Conservation (phyloP, 2,888 invertebrate species). For the Auanema freiburgensis region DNA sequence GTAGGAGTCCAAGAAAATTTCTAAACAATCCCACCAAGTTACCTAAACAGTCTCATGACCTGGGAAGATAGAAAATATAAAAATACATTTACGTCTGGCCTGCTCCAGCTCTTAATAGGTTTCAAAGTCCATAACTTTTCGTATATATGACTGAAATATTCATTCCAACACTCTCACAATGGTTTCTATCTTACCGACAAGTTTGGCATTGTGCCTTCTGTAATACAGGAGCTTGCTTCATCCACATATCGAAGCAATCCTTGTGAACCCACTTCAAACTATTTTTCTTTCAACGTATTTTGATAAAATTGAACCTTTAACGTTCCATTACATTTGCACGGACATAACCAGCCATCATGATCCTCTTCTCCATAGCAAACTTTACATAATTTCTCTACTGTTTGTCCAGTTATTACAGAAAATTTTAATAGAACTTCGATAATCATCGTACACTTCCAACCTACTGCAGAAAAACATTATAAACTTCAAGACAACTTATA, state of each 20-base stretch:
- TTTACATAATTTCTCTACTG: constrained; percentile 22
- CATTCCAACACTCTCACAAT: background rate
- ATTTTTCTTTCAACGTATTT: background rate
- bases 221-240: constrained; percentile 37
- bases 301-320: constrained; percentile 28
- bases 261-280: constrained; percentile 45
- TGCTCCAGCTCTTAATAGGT: constrained; percentile 28
- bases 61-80: constrained; percentile 1
- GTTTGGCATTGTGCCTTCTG: constrained; percentile 42
- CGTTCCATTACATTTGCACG: constrained; percentile 39
- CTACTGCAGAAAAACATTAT: constrained; percentile 3
- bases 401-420: constrained; percentile 8
- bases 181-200: constrained; percentile 32
- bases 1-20: constrained; percentile 25
- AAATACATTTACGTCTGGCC: constrained; percentile 25
- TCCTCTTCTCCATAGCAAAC: constrained; percentile 34
- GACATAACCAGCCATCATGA: constrained; percentile 32
- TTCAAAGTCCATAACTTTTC: constrained; percentile 38
- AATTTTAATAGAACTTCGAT: constrained; percentile 16
- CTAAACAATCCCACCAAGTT: constrained; percentile 7
- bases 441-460: constrained; percentile 12
- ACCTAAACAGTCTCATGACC: background rate
- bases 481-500: background rate
- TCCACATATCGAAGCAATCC: constrained; percentile 42
- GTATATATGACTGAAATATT: constrained; percentile 32